phyloP scores from a whole-genome alignment of 1,140 invertebrate species.

The Pristionchus pacificus region DNA sequence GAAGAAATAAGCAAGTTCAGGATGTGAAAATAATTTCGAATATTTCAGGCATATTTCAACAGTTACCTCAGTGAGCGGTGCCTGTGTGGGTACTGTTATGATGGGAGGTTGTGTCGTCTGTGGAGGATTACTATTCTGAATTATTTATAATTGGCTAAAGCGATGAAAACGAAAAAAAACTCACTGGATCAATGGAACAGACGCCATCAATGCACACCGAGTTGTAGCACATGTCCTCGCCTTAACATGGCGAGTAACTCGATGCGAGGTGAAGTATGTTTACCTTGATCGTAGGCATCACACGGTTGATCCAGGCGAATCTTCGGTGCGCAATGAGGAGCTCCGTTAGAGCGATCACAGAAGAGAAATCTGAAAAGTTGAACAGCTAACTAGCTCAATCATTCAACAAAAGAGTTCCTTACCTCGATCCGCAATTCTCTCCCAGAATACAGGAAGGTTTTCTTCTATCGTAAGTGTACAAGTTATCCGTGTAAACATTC shows the following conservation, averaged over 20 bases:
- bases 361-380: slow-evolving; percentile 27
- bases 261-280: too few relatives aligned
- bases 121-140: too few relatives aligned
- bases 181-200: too few relatives aligned
- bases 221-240: slow-evolving; percentile 32
- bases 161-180: too few relatives aligned
- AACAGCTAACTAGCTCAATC: too few relatives aligned
- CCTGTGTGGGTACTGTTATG: too few relatives aligned
- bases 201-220: slow-evolving; percentile 18
- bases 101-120: too few relatives aligned
- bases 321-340: slow-evolving; percentile 27
- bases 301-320: slow-evolving; percentile 20
- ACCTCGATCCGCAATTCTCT: slow-evolving; percentile 17
- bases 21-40: slow-evolving; percentile 5
- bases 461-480: slow-evolving; percentile 19
- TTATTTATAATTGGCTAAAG: too few relatives aligned
- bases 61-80: not conserved
- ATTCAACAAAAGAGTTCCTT: not conserved
- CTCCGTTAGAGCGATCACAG: slow-evolving; percentile 36
- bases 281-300: slow-evolving; percentile 8
- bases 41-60: slow-evolving; percentile 1
- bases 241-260: too few relatives aligned
- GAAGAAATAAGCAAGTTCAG: slow-evolving; percentile 4
- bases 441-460: slow-evolving; percentile 10
- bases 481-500: slow-evolving; percentile 28